Percentiles rank a stretch among this genome's conserved stretches.
phyloP scores from a whole-genome alignment of 2,888 invertebrate species.

The Marronus borbonicus region DNA sequence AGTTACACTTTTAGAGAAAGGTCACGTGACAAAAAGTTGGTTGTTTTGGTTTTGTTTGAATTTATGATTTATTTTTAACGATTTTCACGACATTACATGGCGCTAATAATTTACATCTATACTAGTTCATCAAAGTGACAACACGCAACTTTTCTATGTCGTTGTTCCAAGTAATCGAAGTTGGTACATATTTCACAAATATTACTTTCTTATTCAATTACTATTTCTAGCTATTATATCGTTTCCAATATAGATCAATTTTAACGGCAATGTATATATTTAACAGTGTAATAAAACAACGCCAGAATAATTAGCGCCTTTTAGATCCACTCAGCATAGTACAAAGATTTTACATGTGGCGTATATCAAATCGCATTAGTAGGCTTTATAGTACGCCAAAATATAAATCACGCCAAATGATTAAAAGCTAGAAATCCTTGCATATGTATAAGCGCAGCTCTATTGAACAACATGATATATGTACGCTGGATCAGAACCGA shows the following conservation, averaged over 20 bases:
- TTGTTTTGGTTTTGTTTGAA: no score
- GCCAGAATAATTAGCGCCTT: conserved; percentile 13
- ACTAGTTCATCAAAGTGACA: no score
- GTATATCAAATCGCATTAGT: conserved; percentile 16
- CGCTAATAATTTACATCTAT: no score
- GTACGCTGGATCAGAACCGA: neutral
- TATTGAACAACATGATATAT: conserved; percentile 23
- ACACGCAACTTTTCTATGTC: no score
- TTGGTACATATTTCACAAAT: no score
- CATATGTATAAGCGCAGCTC: neutral
- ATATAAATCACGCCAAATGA: conserved; percentile 36
- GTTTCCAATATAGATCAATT: neutral
- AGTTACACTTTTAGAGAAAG: no score
- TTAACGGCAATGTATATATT: neutral
- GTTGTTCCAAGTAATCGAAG: no score
- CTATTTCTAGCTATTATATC: neutral
- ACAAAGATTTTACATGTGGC: neutral
- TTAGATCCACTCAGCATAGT: neutral
- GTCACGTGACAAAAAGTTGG: no score
- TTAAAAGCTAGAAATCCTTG: conserved; percentile 25
- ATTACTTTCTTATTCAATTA: no score
- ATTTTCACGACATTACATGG: no score
- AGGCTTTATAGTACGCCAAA: conserved; percentile 1
- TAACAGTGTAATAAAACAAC: neutral
- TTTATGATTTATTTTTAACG: no score